Conservation (phyloP, 1,140 invertebrate genomes). For the Cherax destructor region DNA sequence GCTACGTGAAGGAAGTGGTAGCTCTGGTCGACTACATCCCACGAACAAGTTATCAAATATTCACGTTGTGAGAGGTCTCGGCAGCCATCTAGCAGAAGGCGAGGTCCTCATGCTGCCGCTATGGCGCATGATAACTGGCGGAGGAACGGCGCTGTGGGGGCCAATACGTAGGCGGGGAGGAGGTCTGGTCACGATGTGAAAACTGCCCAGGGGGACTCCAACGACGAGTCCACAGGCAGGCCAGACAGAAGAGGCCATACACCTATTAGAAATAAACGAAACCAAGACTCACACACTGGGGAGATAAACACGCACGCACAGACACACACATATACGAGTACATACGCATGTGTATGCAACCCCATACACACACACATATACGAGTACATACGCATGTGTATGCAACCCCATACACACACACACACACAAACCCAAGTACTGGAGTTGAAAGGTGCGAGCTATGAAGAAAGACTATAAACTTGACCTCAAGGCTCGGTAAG, state of each 20-base stretch:
- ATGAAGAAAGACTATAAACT: no score
- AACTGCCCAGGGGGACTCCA: slow-evolving; percentile 8
- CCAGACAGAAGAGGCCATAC: slow-evolving; percentile 22
- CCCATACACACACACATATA: no score
- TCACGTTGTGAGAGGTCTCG: slow-evolving; percentile 53
- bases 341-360: no score
- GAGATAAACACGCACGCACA: no score
- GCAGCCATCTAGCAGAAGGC: slow-evolving; percentile 51
- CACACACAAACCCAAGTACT: no score
- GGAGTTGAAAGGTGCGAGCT: no score
- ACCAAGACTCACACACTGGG: background rate
- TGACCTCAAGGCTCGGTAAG: no score
- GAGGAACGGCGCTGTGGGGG: slow-evolving; percentile 53
- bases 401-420: no score
- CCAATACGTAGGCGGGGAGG: slow-evolving; percentile 30
- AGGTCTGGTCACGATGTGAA: slow-evolving; percentile 49
- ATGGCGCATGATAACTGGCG: slow-evolving; percentile 53
- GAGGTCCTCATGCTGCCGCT: slow-evolving; percentile 9
- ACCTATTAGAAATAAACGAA: slow-evolving; percentile 31
- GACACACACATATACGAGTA: no score
- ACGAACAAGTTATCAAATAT: slow-evolving; percentile 65
- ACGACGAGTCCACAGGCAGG: background rate
- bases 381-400: no score
- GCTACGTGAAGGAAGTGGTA: background rate
- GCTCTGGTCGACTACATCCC: slow-evolving; percentile 35